Percentiles rank a stretch among this genome's conserved stretches.
These are phyloP conservation scores for Craniophora ligustri DNA, from an alignment of 2,888 invertebrate genomes.

Conservation along the genomic window DNA sequence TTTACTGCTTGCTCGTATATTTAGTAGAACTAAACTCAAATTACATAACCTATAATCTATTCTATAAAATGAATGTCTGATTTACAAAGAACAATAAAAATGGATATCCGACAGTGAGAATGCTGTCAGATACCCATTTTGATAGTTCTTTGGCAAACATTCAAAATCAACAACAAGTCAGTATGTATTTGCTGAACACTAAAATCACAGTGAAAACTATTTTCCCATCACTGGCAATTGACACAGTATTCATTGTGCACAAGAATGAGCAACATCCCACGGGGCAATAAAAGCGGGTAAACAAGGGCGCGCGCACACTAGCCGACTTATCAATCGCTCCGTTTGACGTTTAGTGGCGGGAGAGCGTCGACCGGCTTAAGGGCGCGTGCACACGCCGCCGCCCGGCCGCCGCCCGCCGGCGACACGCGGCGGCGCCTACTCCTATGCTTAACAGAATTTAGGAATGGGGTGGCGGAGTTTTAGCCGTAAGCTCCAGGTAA, in stretches of 20 bases:
- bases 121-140: too few species aligned
- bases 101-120: too few species aligned
- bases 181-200: conserved; percentile 45
- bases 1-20: too few species aligned
- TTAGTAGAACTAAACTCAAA: too few species aligned
- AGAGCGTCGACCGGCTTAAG: conserved; percentile 71
- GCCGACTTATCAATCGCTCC: conserved; percentile 77
- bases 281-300: conserved; percentile 68
- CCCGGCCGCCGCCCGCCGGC: conserved; percentile 67
- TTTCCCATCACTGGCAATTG: conserved; percentile 68
- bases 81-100: too few species aligned
- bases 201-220: conserved; percentile 68
- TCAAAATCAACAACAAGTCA: conserved; percentile 37
- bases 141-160: conserved; percentile 12
- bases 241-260: conserved; percentile 52
- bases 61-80: too few species aligned
- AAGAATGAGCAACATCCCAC: conserved; percentile 75
- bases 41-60: too few species aligned
- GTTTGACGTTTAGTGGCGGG: conserved; percentile 81
- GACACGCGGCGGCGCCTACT: conserved; percentile 61
- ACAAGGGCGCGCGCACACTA: conserved; percentile 69
- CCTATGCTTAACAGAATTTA: conserved; percentile 12
- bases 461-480: conserved; percentile 23
- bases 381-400: conserved; percentile 68
- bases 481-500: too few species aligned